These are phyloP conservation scores for Macquaria australasica DNA, from an alignment of 2,113 vertebrate species.

Conservation along the genomic window DNA sequence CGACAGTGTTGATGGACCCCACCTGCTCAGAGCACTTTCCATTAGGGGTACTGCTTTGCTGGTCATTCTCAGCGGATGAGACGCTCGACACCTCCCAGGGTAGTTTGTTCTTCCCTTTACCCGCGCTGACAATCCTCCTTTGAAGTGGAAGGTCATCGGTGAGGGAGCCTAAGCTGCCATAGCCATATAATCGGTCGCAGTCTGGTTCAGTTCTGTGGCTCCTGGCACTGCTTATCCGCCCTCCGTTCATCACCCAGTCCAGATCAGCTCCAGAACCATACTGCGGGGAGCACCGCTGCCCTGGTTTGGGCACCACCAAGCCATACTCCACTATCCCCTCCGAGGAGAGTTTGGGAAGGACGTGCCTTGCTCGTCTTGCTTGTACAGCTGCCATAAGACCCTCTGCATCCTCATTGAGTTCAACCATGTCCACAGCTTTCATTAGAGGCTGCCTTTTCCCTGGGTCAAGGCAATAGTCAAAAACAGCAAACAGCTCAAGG, in stretches of 20 bases:
- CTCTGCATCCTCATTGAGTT: conserved; percentile 86
- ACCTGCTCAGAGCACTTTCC: conserved; percentile 87
- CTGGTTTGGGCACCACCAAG: conserved; percentile 83
- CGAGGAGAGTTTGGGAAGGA: conserved; percentile 84
- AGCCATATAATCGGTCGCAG: conserved; percentile 69
- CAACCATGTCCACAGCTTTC: conserved; percentile 88
- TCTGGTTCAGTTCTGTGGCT: conserved; percentile 78
- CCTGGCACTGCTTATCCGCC: conserved; percentile 86
- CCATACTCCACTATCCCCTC: conserved; percentile 89
- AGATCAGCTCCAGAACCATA: conserved; percentile 85
- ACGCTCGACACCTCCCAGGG: conserved; percentile 90
- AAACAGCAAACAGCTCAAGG: conserved; percentile 88
- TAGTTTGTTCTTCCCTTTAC: conserved; percentile 92
- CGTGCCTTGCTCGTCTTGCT: conserved; percentile 88
- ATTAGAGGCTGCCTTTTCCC: conserved; percentile 86
- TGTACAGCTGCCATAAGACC: conserved; percentile 89
- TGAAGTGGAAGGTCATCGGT: conserved; percentile 72
- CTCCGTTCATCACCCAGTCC: conserved; percentile 89
- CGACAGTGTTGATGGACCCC: conserved; percentile 45
- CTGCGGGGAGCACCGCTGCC: conserved; percentile 70
- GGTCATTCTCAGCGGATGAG: conserved; percentile 67
- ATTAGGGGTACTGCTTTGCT: conserved; percentile 60
- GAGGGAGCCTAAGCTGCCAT: conserved; percentile 77
- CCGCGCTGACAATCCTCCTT: conserved; percentile 90
- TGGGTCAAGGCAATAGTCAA: conserved; percentile 86